A percentile compares a stretch with the other conserved stretches of the same genome.
phyloP scores from a whole-genome alignment of 2,797 vertebrate species.

The Arremon brunneinucha region DNA sequence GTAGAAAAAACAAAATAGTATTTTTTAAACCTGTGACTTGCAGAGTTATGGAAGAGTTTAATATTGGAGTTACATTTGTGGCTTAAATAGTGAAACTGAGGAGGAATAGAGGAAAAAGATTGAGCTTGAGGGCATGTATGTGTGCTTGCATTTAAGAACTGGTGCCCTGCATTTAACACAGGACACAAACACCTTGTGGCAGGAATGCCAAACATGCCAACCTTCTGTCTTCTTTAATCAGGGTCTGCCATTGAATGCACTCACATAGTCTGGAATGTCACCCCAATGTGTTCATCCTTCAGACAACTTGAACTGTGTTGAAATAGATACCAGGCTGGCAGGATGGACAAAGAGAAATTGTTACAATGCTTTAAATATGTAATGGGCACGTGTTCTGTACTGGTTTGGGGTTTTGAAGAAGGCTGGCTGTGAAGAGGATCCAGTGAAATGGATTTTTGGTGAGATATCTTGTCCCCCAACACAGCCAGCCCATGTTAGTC shows the following conservation, averaged over 20 bases:
- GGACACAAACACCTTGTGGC: not conserved
- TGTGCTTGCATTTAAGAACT: not conserved
- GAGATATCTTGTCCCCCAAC: not conserved
- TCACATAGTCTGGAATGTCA: accelerated
- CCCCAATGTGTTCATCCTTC: accelerated
- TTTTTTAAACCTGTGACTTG: not conserved
- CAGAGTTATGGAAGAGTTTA: not conserved
- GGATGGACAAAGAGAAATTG: not conserved
- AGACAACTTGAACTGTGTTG: not conserved
- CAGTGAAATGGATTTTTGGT: not conserved
- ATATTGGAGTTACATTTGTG: not conserved
- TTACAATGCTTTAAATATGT: not conserved
- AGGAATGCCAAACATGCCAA: not conserved
- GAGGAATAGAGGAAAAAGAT: not conserved
- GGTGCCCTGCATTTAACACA: not conserved
- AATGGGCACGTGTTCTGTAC: accelerated
- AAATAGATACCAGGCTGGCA: not conserved
- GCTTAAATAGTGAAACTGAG: not conserved
- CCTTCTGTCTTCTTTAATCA: not conserved
- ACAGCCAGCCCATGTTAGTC: not conserved
- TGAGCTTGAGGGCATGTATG: accelerated
- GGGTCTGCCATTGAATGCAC: not conserved
- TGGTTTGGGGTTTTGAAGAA: not conserved
- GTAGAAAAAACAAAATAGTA: not conserved
- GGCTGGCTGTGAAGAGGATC: not conserved